Evolutionary conservation across 2,797 vertebrate genomes (phyloP).

Genomic region (Anas acuta): DNA sequence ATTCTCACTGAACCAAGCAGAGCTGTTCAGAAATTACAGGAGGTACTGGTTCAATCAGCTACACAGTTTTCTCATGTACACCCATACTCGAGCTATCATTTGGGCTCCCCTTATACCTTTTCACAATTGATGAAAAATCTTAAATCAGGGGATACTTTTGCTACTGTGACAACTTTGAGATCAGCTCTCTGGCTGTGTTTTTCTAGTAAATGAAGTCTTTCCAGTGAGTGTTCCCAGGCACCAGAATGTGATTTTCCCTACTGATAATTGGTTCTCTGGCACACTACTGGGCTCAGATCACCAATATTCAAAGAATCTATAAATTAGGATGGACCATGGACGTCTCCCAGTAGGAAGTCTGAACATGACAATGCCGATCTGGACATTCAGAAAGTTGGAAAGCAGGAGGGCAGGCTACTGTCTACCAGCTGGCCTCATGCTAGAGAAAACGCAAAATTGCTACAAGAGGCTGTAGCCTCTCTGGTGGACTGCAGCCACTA

Average conservation of each 20-base stretch:
- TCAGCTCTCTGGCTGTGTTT: background rate
- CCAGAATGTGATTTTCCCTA: background rate
- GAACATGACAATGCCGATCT: background rate
- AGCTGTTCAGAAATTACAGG: background rate
- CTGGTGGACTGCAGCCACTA: background rate
- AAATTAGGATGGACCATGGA: background rate
- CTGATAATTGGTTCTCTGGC: background rate
- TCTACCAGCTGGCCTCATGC: background rate
- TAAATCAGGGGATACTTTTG: background rate
- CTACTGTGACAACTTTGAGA: background rate
- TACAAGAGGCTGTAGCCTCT: background rate
- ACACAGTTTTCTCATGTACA: background rate
- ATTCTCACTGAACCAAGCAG: background rate
- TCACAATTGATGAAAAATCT: background rate
- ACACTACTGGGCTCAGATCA: background rate
- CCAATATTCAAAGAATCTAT: background rate
- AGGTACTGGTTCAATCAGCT: background rate
- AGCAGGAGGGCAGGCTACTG: background rate
- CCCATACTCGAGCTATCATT: background rate
- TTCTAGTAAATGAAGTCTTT: background rate
- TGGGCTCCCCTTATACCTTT: background rate
- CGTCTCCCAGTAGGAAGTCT: background rate
- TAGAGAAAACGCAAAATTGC: background rate
- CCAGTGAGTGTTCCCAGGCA: background rate
- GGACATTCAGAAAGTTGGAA: background rate